Evolutionary conservation across 1,140 invertebrate genomes (phyloP), one percentile per base, ranked within the genome.

Genomic region (Drosophila bifasciata): DNA sequence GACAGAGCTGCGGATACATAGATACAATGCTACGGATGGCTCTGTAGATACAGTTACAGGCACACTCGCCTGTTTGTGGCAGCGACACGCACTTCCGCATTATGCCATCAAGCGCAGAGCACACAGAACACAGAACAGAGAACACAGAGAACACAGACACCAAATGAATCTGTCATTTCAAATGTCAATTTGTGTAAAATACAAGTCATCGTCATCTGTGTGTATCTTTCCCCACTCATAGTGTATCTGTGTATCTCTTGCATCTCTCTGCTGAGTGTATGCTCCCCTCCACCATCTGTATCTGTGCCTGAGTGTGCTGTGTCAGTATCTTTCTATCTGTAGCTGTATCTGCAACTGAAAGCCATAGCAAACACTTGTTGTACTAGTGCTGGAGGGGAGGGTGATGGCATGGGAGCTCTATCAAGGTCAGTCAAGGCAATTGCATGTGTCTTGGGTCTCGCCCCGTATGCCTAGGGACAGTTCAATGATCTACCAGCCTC

Each of bases 161-260:
- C 67, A 79, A 80, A 80, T 80, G 76, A 80, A 76, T 79, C 78
- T 80, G 78, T 74, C 78, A 80, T 70, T 80, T 80, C 60, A 79
- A 73, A 67, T 80, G 78, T 80, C 78, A 80, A 80, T 80, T 80
- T 79, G 77, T 75, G 45, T 46, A 68, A 75, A 74, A 53, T 64
- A 56, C 70, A 74, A 53, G 68, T 73, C 56, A 49, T 43, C 67
- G 59, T 72, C 56, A 41, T 46, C 15, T 5, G 16, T 19, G 19
- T 19, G 19, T 21, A 21, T 21, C 19, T 21, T n/a, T n/a, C n/a
- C n/a, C n/a, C n/a, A n/a, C n/a, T n/a, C n/a, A n/a, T n/a, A n/a
- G n/a, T n/a, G n/a, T n/a, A n/a, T n/a, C n/a, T n/a, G n/a, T n/a
- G n/a, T n/a, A n/a, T n/a, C 19, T 21, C 19, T 21, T 21, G 19